A percentile compares a stretch with the other conserved stretches of the same genome.
Conservation (phyloP, 2,888 invertebrate species). For the Pyrrhosoma nymphula region DNA sequence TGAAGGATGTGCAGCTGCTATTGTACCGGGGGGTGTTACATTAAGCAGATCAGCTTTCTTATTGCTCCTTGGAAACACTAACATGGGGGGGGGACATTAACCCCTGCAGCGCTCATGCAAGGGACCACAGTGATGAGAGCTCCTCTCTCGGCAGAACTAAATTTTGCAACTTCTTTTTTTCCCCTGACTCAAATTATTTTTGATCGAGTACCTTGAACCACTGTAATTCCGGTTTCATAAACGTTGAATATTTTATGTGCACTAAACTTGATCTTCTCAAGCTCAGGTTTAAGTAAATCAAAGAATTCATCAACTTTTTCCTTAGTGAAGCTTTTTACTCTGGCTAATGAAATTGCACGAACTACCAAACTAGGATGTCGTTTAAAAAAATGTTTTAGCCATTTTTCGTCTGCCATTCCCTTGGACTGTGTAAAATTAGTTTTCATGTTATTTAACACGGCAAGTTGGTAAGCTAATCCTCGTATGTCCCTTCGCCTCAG, state of each 20-base stretch:
- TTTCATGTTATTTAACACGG: too few relatives aligned
- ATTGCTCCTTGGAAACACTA: constrained; percentile 64
- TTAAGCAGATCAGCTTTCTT: constrained; percentile 66
- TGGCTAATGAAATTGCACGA: too few relatives aligned
- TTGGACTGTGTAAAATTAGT: too few relatives aligned
- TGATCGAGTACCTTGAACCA: constrained; percentile 9
- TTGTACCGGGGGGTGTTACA: constrained; percentile 38
- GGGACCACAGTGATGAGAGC: constrained; percentile 50
- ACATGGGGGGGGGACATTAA: constrained; percentile 66
- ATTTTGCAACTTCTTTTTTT: constrained; percentile 48
- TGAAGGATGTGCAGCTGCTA: constrained; percentile 45
- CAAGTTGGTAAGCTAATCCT: too few relatives aligned
- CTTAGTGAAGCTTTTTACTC: too few relatives aligned
- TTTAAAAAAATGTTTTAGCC: too few relatives aligned
- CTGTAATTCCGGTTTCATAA: constrained; percentile 64
- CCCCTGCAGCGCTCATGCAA: constrained; percentile 65
- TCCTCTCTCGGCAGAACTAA: constrained; percentile 60
- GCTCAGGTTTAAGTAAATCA: constrained; percentile 45
- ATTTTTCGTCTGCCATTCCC: too few relatives aligned
- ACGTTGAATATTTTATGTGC: constrained; percentile 52
- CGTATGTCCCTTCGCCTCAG: too few relatives aligned
- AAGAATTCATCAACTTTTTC: too few relatives aligned
- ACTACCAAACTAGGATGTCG: too few relatives aligned
- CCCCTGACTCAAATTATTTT: constrained; percentile 48
- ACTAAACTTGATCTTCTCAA: constrained; percentile 38